Evolutionary conservation across 2,113 vertebrate species (phyloP).

Genomic region (Gymnocephalus cernua): DNA sequence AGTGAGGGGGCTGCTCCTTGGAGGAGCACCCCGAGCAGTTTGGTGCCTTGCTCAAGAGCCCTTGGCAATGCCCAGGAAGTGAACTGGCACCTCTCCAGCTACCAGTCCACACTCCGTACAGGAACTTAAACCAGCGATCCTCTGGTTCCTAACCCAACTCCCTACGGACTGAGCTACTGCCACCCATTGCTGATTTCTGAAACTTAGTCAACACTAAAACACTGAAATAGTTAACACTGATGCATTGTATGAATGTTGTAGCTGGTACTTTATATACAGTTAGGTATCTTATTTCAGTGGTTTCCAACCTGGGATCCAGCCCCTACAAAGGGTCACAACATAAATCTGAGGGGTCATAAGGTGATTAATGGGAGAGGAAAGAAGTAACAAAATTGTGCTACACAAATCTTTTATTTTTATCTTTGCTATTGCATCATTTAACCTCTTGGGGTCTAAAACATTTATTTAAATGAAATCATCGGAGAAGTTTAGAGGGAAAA

Average conservation of each 20-base stretch:
- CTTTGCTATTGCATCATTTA: neutral
- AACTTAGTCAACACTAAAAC: no score
- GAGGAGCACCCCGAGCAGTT: no score
- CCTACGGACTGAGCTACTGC: no score
- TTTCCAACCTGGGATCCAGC: neutral
- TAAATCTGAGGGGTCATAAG: neutral
- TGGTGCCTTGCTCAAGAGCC: no score
- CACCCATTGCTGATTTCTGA: neutral
- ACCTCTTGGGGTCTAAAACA: neutral
- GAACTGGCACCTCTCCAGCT: no score
- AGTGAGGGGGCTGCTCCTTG: no score
- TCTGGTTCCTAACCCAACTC: no score
- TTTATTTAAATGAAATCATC: neutral
- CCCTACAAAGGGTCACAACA: neutral
- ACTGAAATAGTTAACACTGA: neutral
- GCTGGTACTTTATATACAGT: neutral
- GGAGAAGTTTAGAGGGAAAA: neutral
- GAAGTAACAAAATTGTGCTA: neutral
- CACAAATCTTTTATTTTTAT: neutral
- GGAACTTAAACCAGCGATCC: no score
- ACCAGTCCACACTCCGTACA: no score
- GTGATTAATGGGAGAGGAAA: neutral
- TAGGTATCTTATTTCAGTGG: neutral
- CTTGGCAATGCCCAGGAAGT: no score
- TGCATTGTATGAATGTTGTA: neutral